phyloP scores from a whole-genome alignment of 2,113 vertebrate genomes.

The Muntiacus reevesi region DNA sequence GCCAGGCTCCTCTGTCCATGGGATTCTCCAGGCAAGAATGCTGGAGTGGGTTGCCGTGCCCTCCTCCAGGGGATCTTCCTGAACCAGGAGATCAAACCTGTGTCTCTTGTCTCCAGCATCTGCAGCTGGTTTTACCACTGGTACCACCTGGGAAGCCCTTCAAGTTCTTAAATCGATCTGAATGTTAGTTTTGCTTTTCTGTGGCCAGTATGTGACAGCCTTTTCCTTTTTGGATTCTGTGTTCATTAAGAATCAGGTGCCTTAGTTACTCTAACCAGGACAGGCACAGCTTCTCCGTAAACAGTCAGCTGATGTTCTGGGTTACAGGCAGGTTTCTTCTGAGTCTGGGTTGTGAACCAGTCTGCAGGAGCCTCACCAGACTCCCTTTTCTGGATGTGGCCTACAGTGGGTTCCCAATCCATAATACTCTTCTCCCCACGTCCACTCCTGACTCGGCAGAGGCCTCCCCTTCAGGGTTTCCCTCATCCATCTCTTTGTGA shows the following conservation, averaged over 20 bases:
- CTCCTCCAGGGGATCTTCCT: not conserved
- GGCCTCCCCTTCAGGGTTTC: not conserved
- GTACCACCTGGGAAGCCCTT: not conserved
- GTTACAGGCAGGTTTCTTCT: accelerated
- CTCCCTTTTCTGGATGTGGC: not conserved
- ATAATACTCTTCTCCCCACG: too few species aligned
- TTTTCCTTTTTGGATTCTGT: accelerated
- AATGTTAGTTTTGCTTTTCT: not conserved
- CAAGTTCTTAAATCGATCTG: not conserved
- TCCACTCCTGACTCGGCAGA: accelerated
- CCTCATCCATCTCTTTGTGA: not conserved
- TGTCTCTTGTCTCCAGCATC: not conserved
- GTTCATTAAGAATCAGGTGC: not conserved
- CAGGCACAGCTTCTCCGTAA: accelerated
- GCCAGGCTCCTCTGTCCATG: not conserved
- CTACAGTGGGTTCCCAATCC: accelerated
- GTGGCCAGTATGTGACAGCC: not conserved
- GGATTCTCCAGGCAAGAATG: not conserved
- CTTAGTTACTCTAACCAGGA: not conserved
- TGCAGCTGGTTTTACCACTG: not conserved
- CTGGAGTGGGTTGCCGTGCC: not conserved
- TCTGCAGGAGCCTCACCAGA: too few species aligned
- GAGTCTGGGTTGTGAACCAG: not conserved
- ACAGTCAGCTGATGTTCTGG: too few species aligned
- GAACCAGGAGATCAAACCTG: not conserved